Base-by-base conservation (phyloP, 2,797 vertebrate species). In the Centroberyx gerrardi region DNA sequence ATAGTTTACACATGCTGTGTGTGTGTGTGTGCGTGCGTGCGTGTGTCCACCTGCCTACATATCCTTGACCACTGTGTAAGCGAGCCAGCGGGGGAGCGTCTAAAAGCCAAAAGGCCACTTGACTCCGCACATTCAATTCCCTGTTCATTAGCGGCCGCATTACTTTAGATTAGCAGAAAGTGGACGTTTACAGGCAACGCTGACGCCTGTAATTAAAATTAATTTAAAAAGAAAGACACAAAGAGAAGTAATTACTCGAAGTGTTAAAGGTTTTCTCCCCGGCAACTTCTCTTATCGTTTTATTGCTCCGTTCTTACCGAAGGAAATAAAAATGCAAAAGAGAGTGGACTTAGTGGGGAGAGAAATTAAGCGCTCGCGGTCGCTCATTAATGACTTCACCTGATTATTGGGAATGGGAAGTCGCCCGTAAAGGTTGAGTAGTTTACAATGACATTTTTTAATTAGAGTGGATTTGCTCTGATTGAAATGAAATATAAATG, bases 401-500 rank as follows among this genome's bases (percentile, higher is more conserved):
- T 94, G 91, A 95, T 95, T 94, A 95, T 93, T 91, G 74, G 83
- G 84, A 92, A 89, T 82, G 76, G 83, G 87, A 93, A 90, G 92
- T 91, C 68, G 90, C 87, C 83, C 17, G 92, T 90, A 85, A 95
- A 94, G 94, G 91, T 93, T 95, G 93, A 95, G 87, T 88, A 94
- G 91, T 94, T 95, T 93, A 94, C 93, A 93, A 93, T 94, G 90
- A 94, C 80, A 75, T 90, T 87, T 93, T 95, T 95, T 95, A 95
- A 95, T 96, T 95, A 94, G 90, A 92, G 84, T 81, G 94, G 93
- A 94, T 95, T 95, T 95, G 92, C 88, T 88, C 77, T 90, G 91
- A 94, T 95, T 93, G 89, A 94, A 94, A 92, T 93, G 67, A 94
- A 90, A 92, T 93, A 93, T 92, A 94, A 92, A 94, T 93, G 87